Base-by-base conservation (phyloP, 2,888 invertebrate genomes). In the Nasonia oneida region DNA sequence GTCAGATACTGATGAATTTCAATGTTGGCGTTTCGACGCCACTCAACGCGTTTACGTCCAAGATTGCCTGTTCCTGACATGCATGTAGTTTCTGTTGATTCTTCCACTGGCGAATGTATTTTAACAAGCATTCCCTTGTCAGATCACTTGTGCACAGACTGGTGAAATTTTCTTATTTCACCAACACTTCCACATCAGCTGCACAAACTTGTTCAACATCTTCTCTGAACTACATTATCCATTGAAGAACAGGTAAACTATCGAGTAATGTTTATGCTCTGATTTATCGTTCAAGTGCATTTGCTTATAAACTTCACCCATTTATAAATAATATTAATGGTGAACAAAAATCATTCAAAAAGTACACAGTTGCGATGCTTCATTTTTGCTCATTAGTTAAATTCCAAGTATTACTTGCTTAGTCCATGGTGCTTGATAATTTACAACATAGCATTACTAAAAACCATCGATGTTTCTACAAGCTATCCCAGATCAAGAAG, bases 1-100 rank as follows among this genome's bases (percentile, higher is more conserved):
- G 14, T 82, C 39, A 50, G 83, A 77, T 81, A 83, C 50, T 83
- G 42, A 67, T 81, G 33, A 29, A 81, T 67, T 74, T 77, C 73
- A 76, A 57, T 86, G 90, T 93, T 93, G 90, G 93, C 93, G 90
- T 91, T 93, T 90, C 93, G 93, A 90, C 93, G 93, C 93, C 93
- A 93, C 91, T 93, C 93, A 91, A 93, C 93, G 92, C 93, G 92
- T 93, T 93, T 93, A 90, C 93, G 93, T 90, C 93, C 93, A 89
- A 93, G 90, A 92, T 92, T 92, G 91, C 93, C 93, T 90, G 91
- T 90, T 90, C 93, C 93, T 92, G 93, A 92, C 93, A 93, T 93
- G 92, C 93, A 93, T 93, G 91, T 92, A 93, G 90, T 89, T 93
- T 93, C 90, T 90, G 88, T 88, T 82, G 79, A 81, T 81, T 70